Base-by-base conservation (phyloP, 2,113 vertebrate species). In the Zingel zingel region DNA sequence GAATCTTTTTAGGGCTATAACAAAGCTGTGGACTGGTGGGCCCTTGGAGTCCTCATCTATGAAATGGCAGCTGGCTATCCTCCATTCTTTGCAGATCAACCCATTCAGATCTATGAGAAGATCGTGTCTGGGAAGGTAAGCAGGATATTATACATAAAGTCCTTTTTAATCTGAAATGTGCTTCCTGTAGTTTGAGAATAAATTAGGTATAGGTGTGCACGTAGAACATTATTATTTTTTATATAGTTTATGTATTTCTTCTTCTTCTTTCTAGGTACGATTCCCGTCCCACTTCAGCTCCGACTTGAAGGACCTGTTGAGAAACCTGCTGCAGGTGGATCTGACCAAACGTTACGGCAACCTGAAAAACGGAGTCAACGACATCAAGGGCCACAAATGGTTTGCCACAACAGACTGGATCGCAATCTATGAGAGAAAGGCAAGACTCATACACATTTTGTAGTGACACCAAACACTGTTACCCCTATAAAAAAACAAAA, bases 81-180 rank as follows among this genome's bases (percentile, higher is more conserved):
- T 57, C 98, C 98, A 0, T 99, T 99, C 95, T 99, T 99, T 91
- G 98, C 98, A 90, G 98, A 99, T 95, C 98, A 99, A 54, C 98
- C 98, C 6, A 99, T 99, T 93, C 98, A 99, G 89, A 99, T 99
- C 94, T 99, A 99, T n/a, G 98, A 99, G 95, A 99, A 99, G 94
- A 99, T 99, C 50, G 98, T 99, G 91, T 99, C 98, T 87, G 98
- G 98, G 93, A 99, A 99, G 96, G 98, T 99, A 90, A 86, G 95
- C 51, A 18, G 1, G 15, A 21, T 56, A 19, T 43, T 16, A 2
- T 36, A 15, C 3, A 45, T 63, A 21, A 33, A 36, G 27, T 18
- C 1, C 8, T 21, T 33, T 33, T 45, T 11, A 30, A 39, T 39
- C 9, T 19, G 9, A 0, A 18, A 8, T 19, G 14, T 13, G 19